phyloP scores from a whole-genome alignment of 30 jellyfish, hydroid and myxozoan genomes.

The Catostylus mosaicus region DNA sequence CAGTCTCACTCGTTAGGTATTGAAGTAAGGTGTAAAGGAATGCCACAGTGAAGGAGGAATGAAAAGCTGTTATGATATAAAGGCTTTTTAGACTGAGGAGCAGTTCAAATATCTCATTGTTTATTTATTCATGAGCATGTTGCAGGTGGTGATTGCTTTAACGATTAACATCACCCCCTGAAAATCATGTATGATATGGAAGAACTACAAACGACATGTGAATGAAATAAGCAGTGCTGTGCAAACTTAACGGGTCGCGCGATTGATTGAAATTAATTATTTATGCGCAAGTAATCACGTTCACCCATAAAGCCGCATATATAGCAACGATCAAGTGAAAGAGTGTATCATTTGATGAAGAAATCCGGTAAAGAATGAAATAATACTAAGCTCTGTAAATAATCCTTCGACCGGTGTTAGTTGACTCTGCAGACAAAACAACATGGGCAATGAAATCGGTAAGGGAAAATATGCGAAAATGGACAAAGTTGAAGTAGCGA shows the following conservation, averaged over 20 bases:
- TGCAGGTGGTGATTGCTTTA: neutral
- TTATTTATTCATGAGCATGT: neutral
- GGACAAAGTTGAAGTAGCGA: constrained; percentile 46
- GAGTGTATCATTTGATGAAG: neutral
- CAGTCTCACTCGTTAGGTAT: too few relatives aligned
- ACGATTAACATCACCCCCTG: constrained; percentile 1
- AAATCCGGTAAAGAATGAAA: neutral
- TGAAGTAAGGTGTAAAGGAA: too few relatives aligned
- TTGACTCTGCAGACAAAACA: neutral
- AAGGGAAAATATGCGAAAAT: constrained; percentile 76
- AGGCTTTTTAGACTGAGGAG: neutral
- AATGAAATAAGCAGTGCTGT: neutral
- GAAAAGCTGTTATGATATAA: neutral
- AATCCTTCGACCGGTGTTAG: neutral
- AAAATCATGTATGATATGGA: neutral
- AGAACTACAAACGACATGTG: neutral
- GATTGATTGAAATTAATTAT: constrained; percentile 8
- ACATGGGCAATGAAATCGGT: constrained; percentile 78
- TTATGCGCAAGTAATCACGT: neutral
- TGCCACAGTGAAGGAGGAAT: neutral
- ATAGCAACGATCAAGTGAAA: neutral
- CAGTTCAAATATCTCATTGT: neutral
- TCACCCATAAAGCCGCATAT: neutral
- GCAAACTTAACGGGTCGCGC: constrained; percentile 12
- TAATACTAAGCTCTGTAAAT: neutral